Percentiles rank a stretch among this genome's conserved stretches.
phyloP scores from a whole-genome alignment of 2,888 invertebrate species.

The Crematogaster levior region DNA sequence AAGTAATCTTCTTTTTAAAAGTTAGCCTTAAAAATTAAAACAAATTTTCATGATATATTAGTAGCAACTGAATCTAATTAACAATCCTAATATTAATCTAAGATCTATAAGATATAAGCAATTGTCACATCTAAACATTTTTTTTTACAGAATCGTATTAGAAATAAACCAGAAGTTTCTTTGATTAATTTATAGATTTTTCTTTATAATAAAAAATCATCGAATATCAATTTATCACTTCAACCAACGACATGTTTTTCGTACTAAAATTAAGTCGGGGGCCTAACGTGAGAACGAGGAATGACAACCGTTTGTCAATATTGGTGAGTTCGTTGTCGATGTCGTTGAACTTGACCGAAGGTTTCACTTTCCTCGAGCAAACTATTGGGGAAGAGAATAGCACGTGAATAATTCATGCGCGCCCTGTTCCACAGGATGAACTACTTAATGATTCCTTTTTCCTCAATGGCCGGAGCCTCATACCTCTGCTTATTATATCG shows the following conservation, averaged over 20 bases:
- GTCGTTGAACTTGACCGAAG: slow-evolving; percentile 73
- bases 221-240: neutral
- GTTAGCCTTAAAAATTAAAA: neutral
- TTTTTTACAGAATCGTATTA: too few relatives aligned
- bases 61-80: neutral
- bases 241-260: neutral
- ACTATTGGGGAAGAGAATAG: slow-evolving; percentile 71
- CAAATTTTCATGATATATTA: neutral
- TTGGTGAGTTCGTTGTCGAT: slow-evolving; percentile 43
- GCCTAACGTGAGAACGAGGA: neutral
- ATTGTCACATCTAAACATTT: neutral
- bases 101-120: neutral
- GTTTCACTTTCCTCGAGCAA: slow-evolving; percentile 72
- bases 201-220: neutral
- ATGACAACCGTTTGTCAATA: slow-evolving; percentile 18
- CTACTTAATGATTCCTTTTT: slow-evolving; percentile 72
- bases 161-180: neutral
- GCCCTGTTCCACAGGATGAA: slow-evolving; percentile 73
- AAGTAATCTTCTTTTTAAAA: neutral
- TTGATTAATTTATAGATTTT: neutral
- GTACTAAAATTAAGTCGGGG: neutral
- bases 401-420: slow-evolving; percentile 73
- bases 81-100: neutral
- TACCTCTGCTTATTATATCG: slow-evolving; percentile 59
- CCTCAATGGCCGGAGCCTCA: slow-evolving; percentile 46